These are phyloP conservation scores for Numenius arquata DNA, from an alignment of 2,113 vertebrate genomes.

Conservation along the genomic window DNA sequence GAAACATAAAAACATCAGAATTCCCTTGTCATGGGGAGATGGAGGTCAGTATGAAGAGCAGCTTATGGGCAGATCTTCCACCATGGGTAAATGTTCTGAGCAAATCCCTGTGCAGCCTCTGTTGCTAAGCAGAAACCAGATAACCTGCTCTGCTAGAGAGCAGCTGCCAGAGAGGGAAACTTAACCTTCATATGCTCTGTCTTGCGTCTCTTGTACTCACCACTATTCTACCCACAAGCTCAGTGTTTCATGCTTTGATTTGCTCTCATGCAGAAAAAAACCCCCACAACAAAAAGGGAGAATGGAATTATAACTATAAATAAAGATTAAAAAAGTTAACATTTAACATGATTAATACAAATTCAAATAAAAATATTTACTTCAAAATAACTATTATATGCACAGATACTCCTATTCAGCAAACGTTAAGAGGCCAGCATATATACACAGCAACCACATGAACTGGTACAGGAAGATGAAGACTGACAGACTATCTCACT, in stretches of 20 bases:
- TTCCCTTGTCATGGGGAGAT: neutral
- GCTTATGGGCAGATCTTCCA: neutral
- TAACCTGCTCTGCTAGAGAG: neutral
- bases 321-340: neutral
- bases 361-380: neutral
- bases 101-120: neutral
- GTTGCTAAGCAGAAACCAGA: conserved; percentile 32
- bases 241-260: neutral
- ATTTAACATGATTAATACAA: neutral
- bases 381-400: neutral
- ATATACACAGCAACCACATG: neutral
- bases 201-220: neutral
- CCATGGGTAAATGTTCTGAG: neutral
- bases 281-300: neutral
- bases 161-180: conserved; percentile 1
- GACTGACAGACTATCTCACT: neutral
- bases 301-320: neutral
- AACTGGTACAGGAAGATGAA: neutral
- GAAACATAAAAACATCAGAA: neutral
- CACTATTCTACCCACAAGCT: neutral
- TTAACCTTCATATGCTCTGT: neutral
- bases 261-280: neutral
- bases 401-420: neutral
- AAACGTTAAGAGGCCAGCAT: neutral
- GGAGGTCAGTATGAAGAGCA: neutral